These are phyloP conservation scores for Bubalus kerabau DNA, from an alignment of 2,113 vertebrate species.

Conservation along the genomic window DNA sequence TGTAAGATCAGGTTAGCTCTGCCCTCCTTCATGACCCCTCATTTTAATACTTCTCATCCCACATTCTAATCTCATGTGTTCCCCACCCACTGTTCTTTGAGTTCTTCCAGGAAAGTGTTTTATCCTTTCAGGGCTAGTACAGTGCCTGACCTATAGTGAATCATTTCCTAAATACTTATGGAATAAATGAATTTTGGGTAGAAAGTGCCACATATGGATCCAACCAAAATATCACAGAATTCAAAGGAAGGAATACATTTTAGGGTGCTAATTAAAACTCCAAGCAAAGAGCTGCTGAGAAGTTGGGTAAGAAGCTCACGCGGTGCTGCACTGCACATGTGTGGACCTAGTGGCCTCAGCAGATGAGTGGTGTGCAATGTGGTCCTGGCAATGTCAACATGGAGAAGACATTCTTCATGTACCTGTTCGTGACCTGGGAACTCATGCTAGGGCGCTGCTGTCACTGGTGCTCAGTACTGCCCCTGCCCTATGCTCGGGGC, in stretches of 20 bases:
- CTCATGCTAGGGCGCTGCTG: conserved; percentile 89
- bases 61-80: background rate
- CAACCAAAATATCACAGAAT: background rate
- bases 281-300: background rate
- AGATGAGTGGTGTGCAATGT: conserved; percentile 83
- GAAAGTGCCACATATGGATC: background rate
- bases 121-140: background rate
- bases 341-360: conserved; percentile 87
- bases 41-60: background rate
- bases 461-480: conserved; percentile 84
- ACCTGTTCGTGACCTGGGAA: conserved; percentile 83
- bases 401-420: conserved; percentile 81
- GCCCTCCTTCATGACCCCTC: background rate
- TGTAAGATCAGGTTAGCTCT: background rate
- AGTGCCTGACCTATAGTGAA: background rate
- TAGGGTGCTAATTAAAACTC: background rate
- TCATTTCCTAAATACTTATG: background rate
- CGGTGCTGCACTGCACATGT: conserved; percentile 84
- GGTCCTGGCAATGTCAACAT: conserved; percentile 77
- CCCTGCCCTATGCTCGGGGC: background rate
- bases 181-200: background rate
- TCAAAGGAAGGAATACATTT: background rate
- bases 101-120: background rate
- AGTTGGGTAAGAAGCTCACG: conserved; percentile 75
- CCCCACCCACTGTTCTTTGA: background rate